Conservation (phyloP, 2,888 invertebrate species). For the Dendrolimus pini region DNA sequence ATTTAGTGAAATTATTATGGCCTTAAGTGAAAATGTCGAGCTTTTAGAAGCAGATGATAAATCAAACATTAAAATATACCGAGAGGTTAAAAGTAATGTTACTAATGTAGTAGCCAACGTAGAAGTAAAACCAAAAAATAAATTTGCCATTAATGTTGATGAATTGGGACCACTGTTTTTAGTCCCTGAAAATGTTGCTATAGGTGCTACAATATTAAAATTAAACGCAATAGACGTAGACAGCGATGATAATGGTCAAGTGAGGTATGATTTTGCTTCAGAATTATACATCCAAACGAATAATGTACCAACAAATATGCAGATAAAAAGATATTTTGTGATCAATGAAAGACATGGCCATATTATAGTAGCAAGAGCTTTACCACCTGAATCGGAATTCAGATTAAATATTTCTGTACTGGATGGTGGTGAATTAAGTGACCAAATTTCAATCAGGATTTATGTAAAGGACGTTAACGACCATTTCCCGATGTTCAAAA, state of each 20-base stretch:
- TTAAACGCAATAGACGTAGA: constrained; percentile 85
- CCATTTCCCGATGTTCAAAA: constrained; percentile 88
- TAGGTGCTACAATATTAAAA: constrained; percentile 82
- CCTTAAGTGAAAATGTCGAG: constrained; percentile 80
- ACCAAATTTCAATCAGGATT: constrained; percentile 82
- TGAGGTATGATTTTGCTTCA: constrained; percentile 83
- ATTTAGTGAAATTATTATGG: constrained; percentile 82
- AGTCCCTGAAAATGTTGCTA: constrained; percentile 83
- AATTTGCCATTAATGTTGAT: constrained; percentile 44
- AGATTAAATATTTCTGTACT: constrained; percentile 84
- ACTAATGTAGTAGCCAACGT: constrained; percentile 40
- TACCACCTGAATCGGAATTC: constrained; percentile 86
- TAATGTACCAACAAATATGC: constrained; percentile 49
- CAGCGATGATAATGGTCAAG: constrained; percentile 80
- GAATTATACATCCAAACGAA: constrained; percentile 80
- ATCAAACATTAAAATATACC: constrained; percentile 61
- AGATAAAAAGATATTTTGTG: constrained; percentile 81
- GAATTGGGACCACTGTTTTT: constrained; percentile 78
- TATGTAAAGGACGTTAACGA: constrained; percentile 88
- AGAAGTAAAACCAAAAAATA: constrained; percentile 54
- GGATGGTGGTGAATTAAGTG: constrained; percentile 85
- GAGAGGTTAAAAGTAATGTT: constrained; percentile 48
- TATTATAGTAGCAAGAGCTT: constrained; percentile 81
- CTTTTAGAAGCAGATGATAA: constrained; percentile 79
- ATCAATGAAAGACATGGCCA: constrained; percentile 87